These are phyloP conservation scores for Typhlichthys subterraneus DNA, from an alignment of 2,797 vertebrate species.

Conservation along the genomic window DNA sequence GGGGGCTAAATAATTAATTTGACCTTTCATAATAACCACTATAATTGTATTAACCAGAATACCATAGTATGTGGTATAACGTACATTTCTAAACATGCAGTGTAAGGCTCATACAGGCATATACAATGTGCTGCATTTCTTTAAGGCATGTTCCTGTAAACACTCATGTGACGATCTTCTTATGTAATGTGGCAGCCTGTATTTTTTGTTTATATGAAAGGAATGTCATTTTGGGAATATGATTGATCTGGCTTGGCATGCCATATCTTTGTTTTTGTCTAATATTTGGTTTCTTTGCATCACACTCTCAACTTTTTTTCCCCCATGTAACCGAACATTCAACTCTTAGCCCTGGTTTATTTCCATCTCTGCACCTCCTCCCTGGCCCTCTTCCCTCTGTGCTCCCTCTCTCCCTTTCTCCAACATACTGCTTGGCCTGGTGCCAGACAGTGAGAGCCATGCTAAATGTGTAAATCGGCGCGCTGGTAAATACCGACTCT, in stretches of 20 bases:
- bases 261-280: neutral
- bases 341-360: constrained; percentile 5
- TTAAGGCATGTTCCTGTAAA: no score
- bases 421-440: constrained; percentile 30
- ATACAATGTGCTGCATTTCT: no score
- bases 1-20: neutral
- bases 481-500: constrained; percentile 53
- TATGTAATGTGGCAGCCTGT: constrained; percentile 1
- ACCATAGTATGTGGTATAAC: constrained; percentile 34
- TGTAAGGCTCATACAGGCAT: constrained; percentile 17
- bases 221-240: neutral
- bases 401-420: neutral
- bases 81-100: constrained; percentile 15
- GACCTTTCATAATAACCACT: constrained; percentile 7
- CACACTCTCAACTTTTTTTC: neutral
- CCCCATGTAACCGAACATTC: neutral
- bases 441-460: constrained; percentile 50
- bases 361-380: constrained; percentile 21
- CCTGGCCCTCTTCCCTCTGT: neutral
- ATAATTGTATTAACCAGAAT: constrained; percentile 30
- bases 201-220: constrained; percentile 15
- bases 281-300: neutral
- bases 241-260: neutral
- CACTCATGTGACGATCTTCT: neutral
- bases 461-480: constrained; percentile 63